Conservation (phyloP, 2,113 vertebrate genomes). For the Scophthalmus maximus region DNA sequence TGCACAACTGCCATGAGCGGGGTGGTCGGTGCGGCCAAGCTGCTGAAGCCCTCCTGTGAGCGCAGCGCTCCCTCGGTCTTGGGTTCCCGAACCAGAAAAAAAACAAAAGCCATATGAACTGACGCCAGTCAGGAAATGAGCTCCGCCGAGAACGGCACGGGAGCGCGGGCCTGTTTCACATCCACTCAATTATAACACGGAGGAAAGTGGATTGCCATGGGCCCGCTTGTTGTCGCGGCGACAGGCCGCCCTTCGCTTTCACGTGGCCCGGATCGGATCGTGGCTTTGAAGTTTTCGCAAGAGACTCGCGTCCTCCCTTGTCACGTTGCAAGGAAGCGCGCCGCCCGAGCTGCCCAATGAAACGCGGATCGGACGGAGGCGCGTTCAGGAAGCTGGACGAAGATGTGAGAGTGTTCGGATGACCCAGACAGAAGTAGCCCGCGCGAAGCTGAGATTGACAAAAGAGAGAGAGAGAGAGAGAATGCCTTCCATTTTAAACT, state of each 20-base stretch:
- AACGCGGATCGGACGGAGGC: conserved; percentile 51
- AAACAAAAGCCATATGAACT: conserved; percentile 54
- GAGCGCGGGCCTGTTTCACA: conserved; percentile 57
- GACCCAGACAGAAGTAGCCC: conserved; percentile 23
- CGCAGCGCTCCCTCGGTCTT: conserved; percentile 43
- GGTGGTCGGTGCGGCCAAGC: conserved; percentile 55
- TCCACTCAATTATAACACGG: conserved; percentile 49
- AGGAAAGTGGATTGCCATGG: conserved; percentile 46
- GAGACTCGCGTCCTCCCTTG: conserved; percentile 67
- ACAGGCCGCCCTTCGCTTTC: conserved; percentile 55
- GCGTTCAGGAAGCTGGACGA: conserved; percentile 41
- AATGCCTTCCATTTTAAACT: conserved; percentile 2
- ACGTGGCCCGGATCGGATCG: conserved; percentile 54
- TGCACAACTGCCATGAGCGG: conserved; percentile 60
- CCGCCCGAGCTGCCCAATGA: conserved; percentile 64
- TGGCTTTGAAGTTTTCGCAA: conserved; percentile 67
- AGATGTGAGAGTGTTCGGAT: conserved; percentile 56
- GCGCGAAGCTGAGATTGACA: neutral
- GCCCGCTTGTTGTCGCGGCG: conserved; percentile 39
- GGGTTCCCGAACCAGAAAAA: conserved; percentile 60
- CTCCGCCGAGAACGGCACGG: conserved; percentile 46
- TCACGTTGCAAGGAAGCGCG: conserved; percentile 57
- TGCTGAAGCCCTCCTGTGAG: conserved; percentile 60
- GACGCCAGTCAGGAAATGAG: conserved; percentile 75
- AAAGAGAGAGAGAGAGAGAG: neutral